phyloP scores from a whole-genome alignment of 64 coral and sea anemone species.

The Stichodactyla helianthus region DNA sequence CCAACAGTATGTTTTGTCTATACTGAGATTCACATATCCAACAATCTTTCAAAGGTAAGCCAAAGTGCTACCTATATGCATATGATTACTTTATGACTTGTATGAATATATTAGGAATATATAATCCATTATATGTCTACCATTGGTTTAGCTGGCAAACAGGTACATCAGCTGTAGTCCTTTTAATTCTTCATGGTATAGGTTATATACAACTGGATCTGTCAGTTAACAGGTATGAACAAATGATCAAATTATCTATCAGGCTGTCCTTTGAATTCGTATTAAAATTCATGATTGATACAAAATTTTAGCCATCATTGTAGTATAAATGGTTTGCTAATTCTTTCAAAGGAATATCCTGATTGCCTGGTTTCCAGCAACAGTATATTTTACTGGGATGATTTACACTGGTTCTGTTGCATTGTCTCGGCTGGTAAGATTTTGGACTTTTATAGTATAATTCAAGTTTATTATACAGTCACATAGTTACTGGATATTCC shows the following conservation, averaged over 20 bases:
- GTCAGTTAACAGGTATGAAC: slow-evolving; percentile 45
- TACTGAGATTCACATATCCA: slow-evolving; percentile 76
- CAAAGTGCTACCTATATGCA: neutral
- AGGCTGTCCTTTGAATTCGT: too few species aligned
- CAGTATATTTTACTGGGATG: slow-evolving; percentile 64
- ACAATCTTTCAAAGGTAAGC: slow-evolving; percentile 84
- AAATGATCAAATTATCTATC: neutral
- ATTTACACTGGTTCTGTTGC: slow-evolving; percentile 88
- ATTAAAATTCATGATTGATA: too few species aligned
- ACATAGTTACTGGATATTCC: neutral
- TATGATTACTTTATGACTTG: too few species aligned
- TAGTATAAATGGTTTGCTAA: neutral
- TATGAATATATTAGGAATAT: too few species aligned
- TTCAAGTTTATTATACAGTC: neutral
- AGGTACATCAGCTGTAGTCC: slow-evolving; percentile 38
- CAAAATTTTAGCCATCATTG: too few species aligned
- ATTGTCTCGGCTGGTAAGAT: slow-evolving; percentile 67
- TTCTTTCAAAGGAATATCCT: slow-evolving; percentile 18
- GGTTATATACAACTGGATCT: slow-evolving; percentile 61
- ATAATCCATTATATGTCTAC: too few species aligned
- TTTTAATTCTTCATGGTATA: slow-evolving; percentile 56
- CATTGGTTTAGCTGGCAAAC: slow-evolving; percentile 59
- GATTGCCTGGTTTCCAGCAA: slow-evolving; percentile 50
- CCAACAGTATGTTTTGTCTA: slow-evolving; percentile 69
- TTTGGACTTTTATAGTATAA: neutral